Base-by-base conservation (phyloP, 2,113 vertebrate species). In the Spermophilus dauricus region DNA sequence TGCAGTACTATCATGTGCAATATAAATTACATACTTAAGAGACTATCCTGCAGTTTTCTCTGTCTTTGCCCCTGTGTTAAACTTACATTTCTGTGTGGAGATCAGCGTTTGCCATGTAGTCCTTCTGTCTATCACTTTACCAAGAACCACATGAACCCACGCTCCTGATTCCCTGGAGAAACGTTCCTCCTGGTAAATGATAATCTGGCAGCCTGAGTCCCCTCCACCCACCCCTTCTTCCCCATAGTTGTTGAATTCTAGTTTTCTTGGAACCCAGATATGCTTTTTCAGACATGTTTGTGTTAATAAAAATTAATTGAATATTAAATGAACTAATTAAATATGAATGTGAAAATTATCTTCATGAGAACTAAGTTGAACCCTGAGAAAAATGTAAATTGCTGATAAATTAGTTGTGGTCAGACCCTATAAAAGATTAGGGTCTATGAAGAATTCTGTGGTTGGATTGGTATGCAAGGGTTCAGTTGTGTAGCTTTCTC, bases 221-320 rank as follows among this genome's bases (percentile, higher is more conserved):
- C 17, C 28, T 51, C 7, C 28, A 22, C 5, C 1, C 56, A 13
- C 22, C 58, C 12, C 45, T 45, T 45, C 45, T 45, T 11, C 12
- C 48, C 48, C 48, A 34, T 4, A 20, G 8, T n/a, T 3, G 11
- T 34, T 34, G 17, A 22, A 26, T 76, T 56, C 4, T 32, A 6
- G 73, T 78, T 75, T 93, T 75, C 53, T 80, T 80, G 78, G 42
- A 91, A 97, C 18, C 84, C 65, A 24, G 18, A 77, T 89, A 72
- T 51, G 61, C n/a, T 45, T 69, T 82, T 94, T 85, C 42, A 77
- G n/a, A 93, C 5, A 24, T 65, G 67, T 94, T 72, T 91, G 34
- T 83, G 16, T 11, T 51, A 51, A 51, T 51, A 13, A 51, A 51
- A 51, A 77, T 89, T 89, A 61, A 82, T 94, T 88, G 94, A 69